phyloP scores from a whole-genome alignment of 2,888 invertebrate genomes.

The Adelphocoris suturalis region DNA sequence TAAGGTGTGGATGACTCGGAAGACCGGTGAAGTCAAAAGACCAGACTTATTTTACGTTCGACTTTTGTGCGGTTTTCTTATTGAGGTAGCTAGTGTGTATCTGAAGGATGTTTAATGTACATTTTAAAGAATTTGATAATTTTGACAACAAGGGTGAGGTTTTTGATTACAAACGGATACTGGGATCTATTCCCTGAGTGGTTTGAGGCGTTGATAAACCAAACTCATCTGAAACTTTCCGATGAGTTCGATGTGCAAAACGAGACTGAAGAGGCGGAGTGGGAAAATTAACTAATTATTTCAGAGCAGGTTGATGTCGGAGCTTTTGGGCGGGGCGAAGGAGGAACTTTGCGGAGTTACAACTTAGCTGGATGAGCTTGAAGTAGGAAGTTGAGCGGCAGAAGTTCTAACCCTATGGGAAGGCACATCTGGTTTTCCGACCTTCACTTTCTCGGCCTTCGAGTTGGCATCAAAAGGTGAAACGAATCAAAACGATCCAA shows the following conservation, averaged over 20 bases:
- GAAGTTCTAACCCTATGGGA: conserved; percentile 34
- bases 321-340: neutral
- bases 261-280: neutral
- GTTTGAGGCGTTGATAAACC: conserved; percentile 13
- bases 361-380: conserved; percentile 27
- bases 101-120: too few species aligned
- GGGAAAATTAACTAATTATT: conserved; percentile 27
- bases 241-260: conserved; percentile 32
- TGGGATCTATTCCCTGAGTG: too few species aligned
- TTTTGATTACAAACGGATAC: too few species aligned
- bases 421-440: conserved; percentile 1
- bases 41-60: too few species aligned
- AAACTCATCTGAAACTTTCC: conserved; percentile 33
- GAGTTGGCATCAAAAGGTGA: neutral
- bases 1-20: too few species aligned
- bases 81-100: too few species aligned
- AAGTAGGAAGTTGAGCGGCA: conserved; percentile 22
- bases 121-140: too few species aligned
- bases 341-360: neutral
- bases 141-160: too few species aligned
- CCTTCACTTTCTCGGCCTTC: neutral
- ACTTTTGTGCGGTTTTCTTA: too few species aligned
- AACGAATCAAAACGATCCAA: neutral
- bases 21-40: too few species aligned
- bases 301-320: conserved; percentile 22